These are phyloP conservation scores for Rotaria magnacalcarata DNA, from an alignment of 2,888 invertebrate species.

Conservation along the genomic window DNA sequence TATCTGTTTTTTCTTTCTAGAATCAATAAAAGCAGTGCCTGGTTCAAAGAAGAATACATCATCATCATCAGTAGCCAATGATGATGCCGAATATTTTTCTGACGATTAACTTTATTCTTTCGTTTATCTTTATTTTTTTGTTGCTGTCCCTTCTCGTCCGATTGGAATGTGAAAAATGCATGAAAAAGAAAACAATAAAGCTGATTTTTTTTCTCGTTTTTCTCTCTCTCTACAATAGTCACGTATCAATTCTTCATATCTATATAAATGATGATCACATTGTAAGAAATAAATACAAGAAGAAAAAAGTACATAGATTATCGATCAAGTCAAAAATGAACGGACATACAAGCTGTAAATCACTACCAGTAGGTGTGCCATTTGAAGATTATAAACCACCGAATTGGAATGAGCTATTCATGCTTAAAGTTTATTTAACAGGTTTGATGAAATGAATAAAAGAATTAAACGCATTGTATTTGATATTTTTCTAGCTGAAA, in stretches of 20 bases:
- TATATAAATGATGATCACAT: background rate
- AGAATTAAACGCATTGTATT: too few relatives aligned
- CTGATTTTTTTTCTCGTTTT: background rate
- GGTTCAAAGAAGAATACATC: background rate
- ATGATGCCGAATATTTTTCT: background rate
- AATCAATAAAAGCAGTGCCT: background rate
- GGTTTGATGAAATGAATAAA: background rate
- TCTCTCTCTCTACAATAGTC: background rate
- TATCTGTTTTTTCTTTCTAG: background rate
- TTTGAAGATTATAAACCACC: slow-evolving; percentile 17
- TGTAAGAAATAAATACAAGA: background rate
- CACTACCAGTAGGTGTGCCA: background rate
- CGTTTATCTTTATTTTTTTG: background rate
- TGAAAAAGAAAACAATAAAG: background rate
- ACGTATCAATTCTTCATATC: background rate
- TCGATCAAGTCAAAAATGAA: background rate
- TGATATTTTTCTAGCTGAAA: background rate
- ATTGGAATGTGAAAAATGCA: background rate
- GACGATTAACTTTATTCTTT: background rate
- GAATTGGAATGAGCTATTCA: slow-evolving; percentile 1
- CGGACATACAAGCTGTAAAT: background rate
- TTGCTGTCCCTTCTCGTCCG: background rate
- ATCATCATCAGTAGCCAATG: background rate
- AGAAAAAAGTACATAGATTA: background rate
- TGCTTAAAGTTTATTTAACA: slow-evolving; percentile 35